Percentiles rank a stretch among this genome's conserved stretches.
phyloP scores from a whole-genome alignment of 2,888 invertebrate species.

The Acanthacorydalis orientalis region DNA sequence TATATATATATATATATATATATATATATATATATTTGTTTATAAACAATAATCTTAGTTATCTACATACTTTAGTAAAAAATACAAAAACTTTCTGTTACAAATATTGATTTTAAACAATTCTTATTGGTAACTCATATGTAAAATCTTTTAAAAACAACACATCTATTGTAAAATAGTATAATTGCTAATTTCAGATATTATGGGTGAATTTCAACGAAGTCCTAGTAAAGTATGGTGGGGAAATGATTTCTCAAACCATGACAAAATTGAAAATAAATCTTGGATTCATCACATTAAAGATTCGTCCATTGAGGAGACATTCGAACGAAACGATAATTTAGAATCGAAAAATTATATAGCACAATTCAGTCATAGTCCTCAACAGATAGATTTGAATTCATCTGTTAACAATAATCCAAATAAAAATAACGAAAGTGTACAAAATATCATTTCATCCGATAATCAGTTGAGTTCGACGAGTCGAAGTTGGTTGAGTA shows the following conservation, averaged over 20 bases:
- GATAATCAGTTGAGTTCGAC: no score
- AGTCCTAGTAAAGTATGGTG: constrained; percentile 53
- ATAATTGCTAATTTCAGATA: background rate
- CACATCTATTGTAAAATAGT: no score
- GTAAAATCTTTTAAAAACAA: no score
- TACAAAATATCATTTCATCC: background rate
- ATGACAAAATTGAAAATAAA: background rate
- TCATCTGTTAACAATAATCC: constrained; percentile 3
- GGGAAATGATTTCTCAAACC: constrained; percentile 23
- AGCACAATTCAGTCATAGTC: background rate
- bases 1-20: no score
- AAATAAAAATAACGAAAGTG: background rate
- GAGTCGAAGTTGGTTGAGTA: constrained; percentile 12
- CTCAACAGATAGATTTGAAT: constrained; percentile 1
- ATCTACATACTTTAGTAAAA: no score
- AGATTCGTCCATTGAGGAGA: background rate
- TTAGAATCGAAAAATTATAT: background rate
- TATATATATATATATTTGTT: no score
- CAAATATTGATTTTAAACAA: no score
- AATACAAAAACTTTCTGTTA: no score
- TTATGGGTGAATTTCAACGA: constrained; percentile 47
- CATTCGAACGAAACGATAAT: background rate
- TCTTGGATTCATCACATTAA: background rate
- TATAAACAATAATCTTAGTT: no score
- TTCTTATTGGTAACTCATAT: no score